A percentile compares a stretch with the other conserved stretches of the same genome.
Conservation (phyloP, 2,888 invertebrate species). For the Xanthorhoe spadicearia region DNA sequence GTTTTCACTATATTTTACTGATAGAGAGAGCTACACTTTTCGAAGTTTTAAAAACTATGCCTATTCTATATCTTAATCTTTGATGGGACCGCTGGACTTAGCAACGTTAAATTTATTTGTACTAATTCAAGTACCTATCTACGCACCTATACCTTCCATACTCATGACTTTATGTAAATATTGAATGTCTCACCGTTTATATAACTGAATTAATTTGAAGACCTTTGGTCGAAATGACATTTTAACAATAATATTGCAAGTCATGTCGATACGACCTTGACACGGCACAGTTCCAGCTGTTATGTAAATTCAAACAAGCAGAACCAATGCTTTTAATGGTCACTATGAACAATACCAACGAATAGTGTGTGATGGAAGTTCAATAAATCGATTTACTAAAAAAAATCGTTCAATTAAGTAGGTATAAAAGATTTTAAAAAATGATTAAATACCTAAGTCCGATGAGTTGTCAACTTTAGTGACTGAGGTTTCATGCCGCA, state of each 20-base stretch:
- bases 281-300: slow-evolving; percentile 25
- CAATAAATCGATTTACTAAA: too few species aligned
- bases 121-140: background rate
- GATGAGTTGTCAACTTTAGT: too few species aligned
- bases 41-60: too few species aligned
- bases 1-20: too few species aligned
- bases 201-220: slow-evolving; percentile 16
- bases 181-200: slow-evolving; percentile 10
- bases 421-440: too few species aligned
- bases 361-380: background rate
- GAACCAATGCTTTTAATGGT: slow-evolving; percentile 30
- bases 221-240: slow-evolving; percentile 15
- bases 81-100: too few species aligned
- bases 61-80: too few species aligned
- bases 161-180: background rate
- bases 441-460: too few species aligned
- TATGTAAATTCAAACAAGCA: slow-evolving; percentile 32
- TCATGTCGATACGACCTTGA: slow-evolving; percentile 36
- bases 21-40: too few species aligned
- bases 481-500: too few species aligned
- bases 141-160: background rate
- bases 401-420: too few species aligned
- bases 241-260: slow-evolving; percentile 24
- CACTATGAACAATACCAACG: background rate
- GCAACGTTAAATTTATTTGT: too few species aligned